Conservation (phyloP, 2,888 invertebrate genomes). For the Apodemia zela region DNA sequence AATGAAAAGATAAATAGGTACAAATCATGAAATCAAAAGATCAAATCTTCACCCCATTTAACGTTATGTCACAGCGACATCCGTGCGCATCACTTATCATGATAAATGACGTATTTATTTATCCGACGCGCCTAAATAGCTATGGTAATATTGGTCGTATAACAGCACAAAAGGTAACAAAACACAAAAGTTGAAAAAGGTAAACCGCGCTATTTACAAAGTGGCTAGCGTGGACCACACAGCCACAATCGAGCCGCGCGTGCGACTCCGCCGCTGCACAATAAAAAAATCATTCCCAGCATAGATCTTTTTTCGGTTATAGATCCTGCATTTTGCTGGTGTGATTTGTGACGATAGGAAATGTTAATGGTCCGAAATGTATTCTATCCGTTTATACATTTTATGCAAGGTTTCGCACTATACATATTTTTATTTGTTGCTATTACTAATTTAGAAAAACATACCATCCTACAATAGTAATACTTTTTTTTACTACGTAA, state of each 20-base stretch:
- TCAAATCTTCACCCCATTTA: conserved; percentile 67
- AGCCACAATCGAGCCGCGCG: conserved; percentile 79
- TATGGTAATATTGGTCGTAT: conserved; percentile 80
- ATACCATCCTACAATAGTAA: no score
- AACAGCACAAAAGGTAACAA: conserved; percentile 81
- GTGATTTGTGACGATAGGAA: conserved; percentile 80
- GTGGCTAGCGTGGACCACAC: conserved; percentile 80
- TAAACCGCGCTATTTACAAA: conserved; percentile 81
- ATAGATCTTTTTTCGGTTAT: conserved; percentile 75
- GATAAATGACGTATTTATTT: conserved; percentile 81
- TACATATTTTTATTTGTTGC: not conserved
- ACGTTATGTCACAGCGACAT: conserved; percentile 59
- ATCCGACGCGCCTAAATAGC: conserved; percentile 79
- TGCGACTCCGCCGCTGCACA: conserved; percentile 69
- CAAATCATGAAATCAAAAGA: conserved; percentile 60
- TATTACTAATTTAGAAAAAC: no score
- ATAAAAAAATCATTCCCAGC: conserved; percentile 71
- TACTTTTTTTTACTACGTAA: no score
- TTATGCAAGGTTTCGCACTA: conserved; percentile 9
- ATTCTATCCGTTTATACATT: not conserved
- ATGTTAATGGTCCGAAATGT: conserved; percentile 57
- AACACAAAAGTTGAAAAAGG: conserved; percentile 81
- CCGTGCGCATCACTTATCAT: conserved; percentile 76
- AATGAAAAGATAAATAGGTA: conserved; percentile 63
- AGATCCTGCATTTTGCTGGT: conserved; percentile 78